Evolutionary conservation across 2,888 invertebrate genomes (phyloP), one percentile per base, ranked within the genome.

Genomic region (Pasiphila rectangulata): DNA sequence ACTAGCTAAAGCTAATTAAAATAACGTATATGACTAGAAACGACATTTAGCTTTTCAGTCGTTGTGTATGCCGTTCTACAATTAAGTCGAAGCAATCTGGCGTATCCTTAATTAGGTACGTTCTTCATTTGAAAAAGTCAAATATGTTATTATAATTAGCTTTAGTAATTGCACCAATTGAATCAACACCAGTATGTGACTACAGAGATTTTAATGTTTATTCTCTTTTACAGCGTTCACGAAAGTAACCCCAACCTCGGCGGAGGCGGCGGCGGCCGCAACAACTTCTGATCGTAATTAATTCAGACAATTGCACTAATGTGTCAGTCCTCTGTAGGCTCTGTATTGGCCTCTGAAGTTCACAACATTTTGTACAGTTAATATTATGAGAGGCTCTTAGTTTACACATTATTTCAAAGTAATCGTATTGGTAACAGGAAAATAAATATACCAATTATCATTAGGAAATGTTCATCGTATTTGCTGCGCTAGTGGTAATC

Each of bases 161-260:
- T n/a, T n/a, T n/a, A n/a, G n/a, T n/a, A n/a, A n/a, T n/a, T n/a
- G n/a, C n/a, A n/a, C n/a, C n/a, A n/a, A n/a, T n/a, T n/a, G n/a
- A n/a, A n/a, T n/a, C n/a, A n/a, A n/a, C n/a, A n/a, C n/a, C n/a
- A n/a, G n/a, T n/a, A n/a, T n/a, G n/a, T n/a, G n/a, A n/a, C n/a
- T 12, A n/a, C 9, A 15, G 9, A 6, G 1, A 23, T 32, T 25
- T 35, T 52, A 44, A 35, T 15, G 12, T 35, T 42, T n/a, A 21
- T 63, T 67, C 61, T 56, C 56, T 57, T 59, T 83, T 82, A 13
- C 90, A 92, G 92, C 77, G 92, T 92, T 65, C 92, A 92, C 79
- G 92, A 92, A 81, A 92, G 91, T 75, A 89, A 91, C 69, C 90
- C 91, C 51, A 89, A 78, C 64, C 75, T 87, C 57, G 83, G 84